These are phyloP conservation scores for Trinorchestia longiramus DNA, from an alignment of 1,140 invertebrate species.

Conservation along the genomic window DNA sequence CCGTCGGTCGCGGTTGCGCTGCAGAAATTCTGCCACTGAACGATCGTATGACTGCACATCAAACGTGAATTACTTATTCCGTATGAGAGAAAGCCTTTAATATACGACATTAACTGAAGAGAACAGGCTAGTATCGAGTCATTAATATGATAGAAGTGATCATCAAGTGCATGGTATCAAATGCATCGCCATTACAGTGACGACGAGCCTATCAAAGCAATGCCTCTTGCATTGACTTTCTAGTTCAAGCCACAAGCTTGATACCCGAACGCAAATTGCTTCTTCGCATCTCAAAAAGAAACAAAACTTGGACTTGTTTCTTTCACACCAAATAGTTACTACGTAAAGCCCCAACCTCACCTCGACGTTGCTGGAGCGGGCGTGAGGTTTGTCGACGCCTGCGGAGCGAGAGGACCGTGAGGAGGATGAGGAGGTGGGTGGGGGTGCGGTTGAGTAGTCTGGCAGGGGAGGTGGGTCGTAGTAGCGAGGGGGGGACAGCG, in stretches of 20 bases:
- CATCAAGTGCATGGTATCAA: neutral
- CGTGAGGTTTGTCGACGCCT: neutral
- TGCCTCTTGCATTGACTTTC: neutral
- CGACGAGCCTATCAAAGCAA: neutral
- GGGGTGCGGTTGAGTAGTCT: conserved; percentile 70
- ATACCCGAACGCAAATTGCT: too few species aligned
- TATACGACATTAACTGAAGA: neutral
- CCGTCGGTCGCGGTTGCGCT: conserved; percentile 80
- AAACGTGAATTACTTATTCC: neutral
- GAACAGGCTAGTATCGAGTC: too few species aligned
- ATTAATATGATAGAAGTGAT: neutral
- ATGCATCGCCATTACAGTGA: neutral
- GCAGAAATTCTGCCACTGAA: conserved; percentile 90
- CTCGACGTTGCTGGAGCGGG: conserved; percentile 16
- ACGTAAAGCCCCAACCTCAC: neutral
- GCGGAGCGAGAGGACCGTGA: neutral
- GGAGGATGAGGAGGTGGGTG: neutral
- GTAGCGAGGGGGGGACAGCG: conserved; percentile 81
- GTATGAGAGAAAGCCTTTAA: too few species aligned
- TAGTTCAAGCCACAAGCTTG: too few species aligned
- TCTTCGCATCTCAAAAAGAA: too few species aligned
- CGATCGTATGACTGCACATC: conserved; percentile 79
- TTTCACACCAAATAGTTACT: too few species aligned
- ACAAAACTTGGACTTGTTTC: too few species aligned
- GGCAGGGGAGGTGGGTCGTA: conserved; percentile 81